phyloP scores from a whole-genome alignment of 1,140 invertebrate genomes.

The Plutomurus gul region DNA sequence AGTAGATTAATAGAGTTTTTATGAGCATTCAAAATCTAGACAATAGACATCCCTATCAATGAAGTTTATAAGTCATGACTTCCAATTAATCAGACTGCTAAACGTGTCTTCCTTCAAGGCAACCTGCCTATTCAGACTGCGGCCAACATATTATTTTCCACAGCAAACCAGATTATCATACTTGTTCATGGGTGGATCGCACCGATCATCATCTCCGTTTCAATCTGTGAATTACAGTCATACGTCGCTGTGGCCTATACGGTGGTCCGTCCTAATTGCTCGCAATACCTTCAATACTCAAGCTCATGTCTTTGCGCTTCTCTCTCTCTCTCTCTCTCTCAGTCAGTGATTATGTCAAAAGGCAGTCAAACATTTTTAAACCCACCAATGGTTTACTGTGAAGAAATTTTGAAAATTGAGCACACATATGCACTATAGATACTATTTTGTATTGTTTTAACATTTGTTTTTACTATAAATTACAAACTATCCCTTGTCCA shows the following conservation, averaged over 20 bases:
- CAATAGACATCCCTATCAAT: constrained; percentile 36
- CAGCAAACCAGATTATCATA: constrained; percentile 27
- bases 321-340: neutral
- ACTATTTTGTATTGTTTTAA: no score
- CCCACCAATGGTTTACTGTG: no score
- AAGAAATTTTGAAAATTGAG: no score
- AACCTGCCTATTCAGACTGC: constrained; percentile 1
- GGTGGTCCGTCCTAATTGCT: constrained; percentile 43
- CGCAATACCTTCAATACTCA: neutral
- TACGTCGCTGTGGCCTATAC: constrained; percentile 9
- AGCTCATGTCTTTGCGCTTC: neutral
- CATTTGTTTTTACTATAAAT: no score
- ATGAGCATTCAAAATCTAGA: constrained; percentile 29
- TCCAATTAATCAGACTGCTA: constrained; percentile 45
- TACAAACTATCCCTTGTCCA: no score
- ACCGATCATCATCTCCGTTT: constrained; percentile 12
- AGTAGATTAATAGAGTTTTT: constrained; percentile 41
- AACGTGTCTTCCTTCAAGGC: constrained; percentile 44
- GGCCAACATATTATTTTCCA: neutral
- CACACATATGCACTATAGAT: no score
- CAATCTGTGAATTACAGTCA: neutral
- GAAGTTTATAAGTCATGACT: constrained; percentile 45
- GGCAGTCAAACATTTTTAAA: no score
- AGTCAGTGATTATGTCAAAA: no score
- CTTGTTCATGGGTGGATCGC: neutral